Evolutionary conservation across 2,113 vertebrate genomes (phyloP).

Genomic region (Cariama cristata): DNA sequence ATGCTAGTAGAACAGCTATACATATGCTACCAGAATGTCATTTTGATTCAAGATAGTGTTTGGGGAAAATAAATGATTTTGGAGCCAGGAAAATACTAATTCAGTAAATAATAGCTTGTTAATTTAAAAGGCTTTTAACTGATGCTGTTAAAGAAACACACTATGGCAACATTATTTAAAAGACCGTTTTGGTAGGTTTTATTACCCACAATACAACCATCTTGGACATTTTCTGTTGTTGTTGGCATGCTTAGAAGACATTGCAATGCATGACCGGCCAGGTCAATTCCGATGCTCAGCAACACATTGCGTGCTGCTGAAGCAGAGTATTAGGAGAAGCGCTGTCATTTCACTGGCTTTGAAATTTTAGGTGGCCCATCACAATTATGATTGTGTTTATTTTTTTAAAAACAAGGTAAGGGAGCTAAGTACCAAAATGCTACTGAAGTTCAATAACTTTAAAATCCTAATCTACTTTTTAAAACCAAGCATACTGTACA

Average conservation of each 20-base stretch:
- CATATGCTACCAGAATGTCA: not conserved
- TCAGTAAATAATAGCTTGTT: constrained; percentile 55
- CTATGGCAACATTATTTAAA: constrained; percentile 63
- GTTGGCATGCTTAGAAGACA: constrained; percentile 58
- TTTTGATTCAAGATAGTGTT: constrained; percentile 31
- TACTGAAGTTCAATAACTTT: not conserved
- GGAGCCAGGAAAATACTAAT: constrained; percentile 55
- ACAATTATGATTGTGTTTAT: not conserved
- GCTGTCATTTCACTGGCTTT: not conserved
- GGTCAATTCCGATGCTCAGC: constrained; percentile 20
- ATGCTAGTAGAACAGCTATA: not conserved
- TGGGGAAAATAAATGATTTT: constrained; percentile 54
- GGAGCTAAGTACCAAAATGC: not conserved
- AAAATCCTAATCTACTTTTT: not conserved
- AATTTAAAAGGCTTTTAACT: constrained; percentile 62
- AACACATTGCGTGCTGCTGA: not conserved
- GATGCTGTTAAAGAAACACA: constrained; percentile 42
- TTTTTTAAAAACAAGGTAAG: not conserved
- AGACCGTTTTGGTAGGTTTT: constrained; percentile 60
- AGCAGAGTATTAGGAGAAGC: not conserved
- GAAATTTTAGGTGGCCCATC: not conserved
- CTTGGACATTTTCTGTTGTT: constrained; percentile 62
- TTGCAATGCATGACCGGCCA: constrained; percentile 27
- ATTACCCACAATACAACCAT: constrained; percentile 65
- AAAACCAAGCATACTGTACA: not conserved